Evolutionary conservation across 1,140 invertebrate genomes (phyloP).

Genomic region (Heterodera schachtii): DNA sequence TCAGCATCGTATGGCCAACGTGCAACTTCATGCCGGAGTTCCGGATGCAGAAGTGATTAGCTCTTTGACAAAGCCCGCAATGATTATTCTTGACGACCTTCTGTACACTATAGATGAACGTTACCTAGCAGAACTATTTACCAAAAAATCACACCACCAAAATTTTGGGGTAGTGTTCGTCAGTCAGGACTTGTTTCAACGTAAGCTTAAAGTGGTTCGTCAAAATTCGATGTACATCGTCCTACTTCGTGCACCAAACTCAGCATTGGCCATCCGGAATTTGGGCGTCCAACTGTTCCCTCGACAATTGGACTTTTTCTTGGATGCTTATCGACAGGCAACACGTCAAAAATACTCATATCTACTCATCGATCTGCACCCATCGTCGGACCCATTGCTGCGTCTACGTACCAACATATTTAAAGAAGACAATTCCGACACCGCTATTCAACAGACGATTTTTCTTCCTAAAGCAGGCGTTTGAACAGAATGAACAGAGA

Average conservation of each 20-base stretch:
- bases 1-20: background rate
- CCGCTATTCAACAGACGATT: background rate
- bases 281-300: conserved; percentile 31
- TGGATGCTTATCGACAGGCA: conserved; percentile 29
- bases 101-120: background rate
- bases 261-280: conserved; percentile 5
- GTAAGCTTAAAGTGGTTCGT: conserved; percentile 22
- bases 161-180: conserved; percentile 19
- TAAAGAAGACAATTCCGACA: background rate
- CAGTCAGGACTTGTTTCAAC: conserved; percentile 20
- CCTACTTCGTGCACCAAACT: conserved; percentile 11
- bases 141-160: conserved; percentile 24
- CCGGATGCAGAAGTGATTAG: conserved; percentile 11
- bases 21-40: conserved; percentile 4
- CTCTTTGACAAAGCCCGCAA: background rate
- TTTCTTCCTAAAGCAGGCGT: background rate
- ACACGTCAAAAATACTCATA: conserved; percentile 24
- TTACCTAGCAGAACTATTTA: conserved; percentile 12
- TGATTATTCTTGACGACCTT: conserved; percentile 18
- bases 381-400: background rate
- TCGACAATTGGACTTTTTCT: conserved; percentile 23
- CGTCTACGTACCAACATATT: conserved; percentile 31
- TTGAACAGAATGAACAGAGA: background rate
- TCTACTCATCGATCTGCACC: conserved; percentile 32
- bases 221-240: conserved; percentile 25